Base-by-base conservation (phyloP, 2,888 invertebrate species). In the Synanthedon formicaeformis region DNA sequence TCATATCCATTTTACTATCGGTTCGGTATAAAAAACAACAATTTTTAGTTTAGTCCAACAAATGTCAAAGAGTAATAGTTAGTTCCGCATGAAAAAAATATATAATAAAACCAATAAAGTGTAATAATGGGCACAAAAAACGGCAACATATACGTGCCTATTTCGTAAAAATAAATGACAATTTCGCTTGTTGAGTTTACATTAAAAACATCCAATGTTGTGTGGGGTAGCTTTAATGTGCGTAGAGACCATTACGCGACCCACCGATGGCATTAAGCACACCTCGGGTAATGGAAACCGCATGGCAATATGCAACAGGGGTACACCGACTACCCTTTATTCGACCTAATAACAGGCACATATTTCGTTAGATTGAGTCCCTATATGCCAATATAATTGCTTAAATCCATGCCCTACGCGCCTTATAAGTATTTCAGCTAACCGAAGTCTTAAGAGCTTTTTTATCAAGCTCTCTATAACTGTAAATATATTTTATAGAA, bases 281-380 rank as follows among this genome's bases (percentile, higher is more conserved):
- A 79, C 81, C 77, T 79, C 71, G 66, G 2, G 76, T 80, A 76
- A 81, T 83, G 78, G 75, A 75, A 78, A 77, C 79, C 79, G 67
- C 79, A 77, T 69, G 71, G 68, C 65, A 58, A 67, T 74, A 72
- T 79, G 77, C 73, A 74, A 71, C 71, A 69, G 69, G 75, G 73
- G 65, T 60, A 65, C 54, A 64, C 57, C 54, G 57, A 55, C 60
- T 63, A 64, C 73, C 70, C 69, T 72, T 69, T 71, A 66, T 66
- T 60, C 60, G 58, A 60, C 56, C 57, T 57, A 59, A 45, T 45
- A 45, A 45, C 45, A 45, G 54, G 54, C 52, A 56, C 50, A 55
- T 48, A 51, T 54, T 53, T 52, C 23, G 51, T 52, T 16, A 41
- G 52, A 55, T 55, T 56, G 55, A 54, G 54, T 54, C 50, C 53